Percentiles rank a stretch among this genome's conserved stretches.
Evolutionary conservation across 2,113 vertebrate genomes (phyloP).

Genomic region (Charadrius vociferus): DNA sequence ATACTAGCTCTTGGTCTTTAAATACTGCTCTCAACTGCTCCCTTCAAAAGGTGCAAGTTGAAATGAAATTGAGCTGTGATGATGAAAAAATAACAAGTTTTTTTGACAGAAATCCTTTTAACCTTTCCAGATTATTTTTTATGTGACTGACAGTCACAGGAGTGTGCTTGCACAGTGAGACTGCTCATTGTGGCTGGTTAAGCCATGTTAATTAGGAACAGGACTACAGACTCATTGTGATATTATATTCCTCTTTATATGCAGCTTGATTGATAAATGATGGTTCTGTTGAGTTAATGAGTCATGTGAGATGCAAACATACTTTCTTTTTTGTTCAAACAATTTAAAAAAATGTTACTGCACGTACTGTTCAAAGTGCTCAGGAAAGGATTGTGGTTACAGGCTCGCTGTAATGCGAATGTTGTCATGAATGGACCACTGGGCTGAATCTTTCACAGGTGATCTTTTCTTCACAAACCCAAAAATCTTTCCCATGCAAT

Average conservation of each 20-base stretch:
- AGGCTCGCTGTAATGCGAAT: not conserved
- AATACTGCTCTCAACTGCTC: not conserved
- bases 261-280: not conserved
- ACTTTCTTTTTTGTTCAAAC: not conserved
- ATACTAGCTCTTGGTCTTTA: not conserved
- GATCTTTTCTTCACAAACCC: not conserved
- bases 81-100: not conserved
- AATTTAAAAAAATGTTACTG: not conserved
- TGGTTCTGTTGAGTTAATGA: not conserved
- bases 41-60: not conserved
- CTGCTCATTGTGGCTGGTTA: not conserved
- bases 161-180: not conserved
- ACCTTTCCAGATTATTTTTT: not conserved
- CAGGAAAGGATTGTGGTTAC: not conserved
- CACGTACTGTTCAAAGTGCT: not conserved
- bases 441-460: not conserved
- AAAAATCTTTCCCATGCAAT: not conserved
- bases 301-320: not conserved
- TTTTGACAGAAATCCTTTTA: not conserved
- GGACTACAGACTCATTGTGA: not conserved
- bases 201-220: not conserved
- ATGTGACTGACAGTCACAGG: not conserved
- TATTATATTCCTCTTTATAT: not conserved
- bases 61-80: not conserved
- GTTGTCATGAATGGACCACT: not conserved